Evolutionary conservation across 1,140 invertebrate genomes (phyloP).

Genomic region (Tenebrio molitor): DNA sequence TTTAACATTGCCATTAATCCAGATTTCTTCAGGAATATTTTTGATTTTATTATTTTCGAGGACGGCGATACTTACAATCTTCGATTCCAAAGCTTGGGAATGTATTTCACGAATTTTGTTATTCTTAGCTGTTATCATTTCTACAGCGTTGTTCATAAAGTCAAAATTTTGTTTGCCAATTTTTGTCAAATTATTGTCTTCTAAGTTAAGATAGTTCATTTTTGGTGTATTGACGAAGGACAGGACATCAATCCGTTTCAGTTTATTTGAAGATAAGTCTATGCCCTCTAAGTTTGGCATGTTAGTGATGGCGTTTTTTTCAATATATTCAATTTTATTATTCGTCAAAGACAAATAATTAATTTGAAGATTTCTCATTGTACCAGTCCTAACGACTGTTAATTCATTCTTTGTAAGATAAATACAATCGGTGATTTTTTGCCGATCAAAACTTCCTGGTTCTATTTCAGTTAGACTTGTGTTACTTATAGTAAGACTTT

Average conservation of each 20-base stretch:
- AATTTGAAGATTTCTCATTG: neutral
- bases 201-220: no score
- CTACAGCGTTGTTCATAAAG: neutral
- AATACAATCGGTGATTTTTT: neutral
- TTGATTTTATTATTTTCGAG: neutral
- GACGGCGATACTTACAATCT: neutral
- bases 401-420: neutral
- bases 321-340: neutral
- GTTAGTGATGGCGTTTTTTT: neutral
- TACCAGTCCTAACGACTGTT: neutral
- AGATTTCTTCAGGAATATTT: neutral
- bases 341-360: neutral
- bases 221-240: neutral
- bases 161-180: neutral
- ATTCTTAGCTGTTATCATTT: neutral
- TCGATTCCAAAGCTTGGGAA: neutral
- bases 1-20: neutral
- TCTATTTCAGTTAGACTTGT: neutral
- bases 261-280: neutral
- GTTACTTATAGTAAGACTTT: no score
- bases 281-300: neutral
- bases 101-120: constrained; percentile 3
- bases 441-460: neutral
- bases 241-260: neutral
- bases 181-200: no score